Percentiles rank a stretch among this genome's conserved stretches.
phyloP scores from a whole-genome alignment of 2,797 vertebrate species.

The Sebastes minor region DNA sequence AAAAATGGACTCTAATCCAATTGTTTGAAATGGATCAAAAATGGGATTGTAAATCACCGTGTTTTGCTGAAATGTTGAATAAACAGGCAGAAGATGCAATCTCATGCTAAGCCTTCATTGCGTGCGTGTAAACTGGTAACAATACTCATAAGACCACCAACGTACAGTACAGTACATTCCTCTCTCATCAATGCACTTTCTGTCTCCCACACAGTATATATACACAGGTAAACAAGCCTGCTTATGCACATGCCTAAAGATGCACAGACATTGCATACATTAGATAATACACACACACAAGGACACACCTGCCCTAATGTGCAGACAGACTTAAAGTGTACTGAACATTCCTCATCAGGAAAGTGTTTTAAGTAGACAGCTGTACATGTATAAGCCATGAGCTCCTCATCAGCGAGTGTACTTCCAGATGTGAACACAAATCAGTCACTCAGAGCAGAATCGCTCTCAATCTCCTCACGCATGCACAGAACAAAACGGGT shows the following conservation, averaged over 20 bases:
- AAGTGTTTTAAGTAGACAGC: slow-evolving; percentile 54
- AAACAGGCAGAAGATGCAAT: slow-evolving; percentile 20
- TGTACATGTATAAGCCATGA: slow-evolving; percentile 43
- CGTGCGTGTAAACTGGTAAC: slow-evolving; percentile 9
- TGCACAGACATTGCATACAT: slow-evolving; percentile 9
- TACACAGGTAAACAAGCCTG: slow-evolving; percentile 28
- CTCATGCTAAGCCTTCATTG: background rate
- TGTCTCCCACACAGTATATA: background rate
- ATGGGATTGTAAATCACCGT: slow-evolving; percentile 20
- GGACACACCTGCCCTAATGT: slow-evolving; percentile 14
- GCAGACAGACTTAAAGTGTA: slow-evolving; percentile 10
- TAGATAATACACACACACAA: slow-evolving; percentile 9
- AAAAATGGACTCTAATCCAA: slow-evolving; percentile 37
- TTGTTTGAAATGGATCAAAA: slow-evolving; percentile 43
- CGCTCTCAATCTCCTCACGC: slow-evolving; percentile 13
- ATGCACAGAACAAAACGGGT: slow-evolving; percentile 42
- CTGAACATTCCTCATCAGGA: slow-evolving; percentile 10
- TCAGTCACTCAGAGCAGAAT: slow-evolving; percentile 34
- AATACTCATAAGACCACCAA: slow-evolving; percentile 29
- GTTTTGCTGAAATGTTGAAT: slow-evolving; percentile 37
- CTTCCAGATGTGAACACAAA: slow-evolving; percentile 75
- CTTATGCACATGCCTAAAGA: background rate
- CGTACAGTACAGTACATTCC: background rate
- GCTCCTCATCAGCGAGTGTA: slow-evolving; percentile 39
- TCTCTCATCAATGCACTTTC: slow-evolving; percentile 24